These are phyloP conservation scores for Trisateles emortualis DNA, from an alignment of 2,888 invertebrate genomes.

Conservation along the genomic window DNA sequence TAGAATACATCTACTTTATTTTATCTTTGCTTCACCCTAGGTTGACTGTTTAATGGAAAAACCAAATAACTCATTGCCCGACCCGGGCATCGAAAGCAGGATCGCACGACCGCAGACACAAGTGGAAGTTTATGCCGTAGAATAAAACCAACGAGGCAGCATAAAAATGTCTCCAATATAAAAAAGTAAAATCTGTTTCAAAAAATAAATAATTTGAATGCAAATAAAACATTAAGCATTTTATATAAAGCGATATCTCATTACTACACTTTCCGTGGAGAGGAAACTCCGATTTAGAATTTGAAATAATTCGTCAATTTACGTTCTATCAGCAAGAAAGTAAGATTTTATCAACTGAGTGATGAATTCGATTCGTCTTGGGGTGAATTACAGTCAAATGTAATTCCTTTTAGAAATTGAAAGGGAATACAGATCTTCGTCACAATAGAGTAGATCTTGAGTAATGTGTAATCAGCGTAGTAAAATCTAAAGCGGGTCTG, in stretches of 20 bases:
- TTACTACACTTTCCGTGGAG: conserved; percentile 2
- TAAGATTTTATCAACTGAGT: conserved; percentile 53
- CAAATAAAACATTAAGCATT: conserved; percentile 7
- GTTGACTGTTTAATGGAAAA: too few species aligned
- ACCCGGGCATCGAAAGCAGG: too few species aligned
- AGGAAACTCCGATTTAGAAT: conserved; percentile 17
- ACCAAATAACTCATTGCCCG: too few species aligned
- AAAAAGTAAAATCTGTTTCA: not conserved
- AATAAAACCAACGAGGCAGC: too few species aligned
- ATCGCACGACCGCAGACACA: too few species aligned
- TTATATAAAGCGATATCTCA: conserved; percentile 8
- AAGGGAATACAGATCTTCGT: conserved; percentile 68
- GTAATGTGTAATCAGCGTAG: conserved; percentile 76
- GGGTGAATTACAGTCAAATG: conserved; percentile 68
- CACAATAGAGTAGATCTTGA: conserved; percentile 73
- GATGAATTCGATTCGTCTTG: conserved; percentile 59
- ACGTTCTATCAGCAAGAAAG: conserved; percentile 40
- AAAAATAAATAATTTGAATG: not conserved
- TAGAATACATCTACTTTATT: too few species aligned
- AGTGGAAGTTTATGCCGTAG: too few species aligned
- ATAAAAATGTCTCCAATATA: too few species aligned
- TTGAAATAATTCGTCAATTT: conserved; percentile 46
- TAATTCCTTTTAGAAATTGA: conserved; percentile 69
- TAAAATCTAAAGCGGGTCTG: conserved; percentile 76
- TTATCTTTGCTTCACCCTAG: too few species aligned